These are phyloP conservation scores for Zosterops japonicus DNA, from an alignment of 2,113 vertebrate species.

Conservation along the genomic window DNA sequence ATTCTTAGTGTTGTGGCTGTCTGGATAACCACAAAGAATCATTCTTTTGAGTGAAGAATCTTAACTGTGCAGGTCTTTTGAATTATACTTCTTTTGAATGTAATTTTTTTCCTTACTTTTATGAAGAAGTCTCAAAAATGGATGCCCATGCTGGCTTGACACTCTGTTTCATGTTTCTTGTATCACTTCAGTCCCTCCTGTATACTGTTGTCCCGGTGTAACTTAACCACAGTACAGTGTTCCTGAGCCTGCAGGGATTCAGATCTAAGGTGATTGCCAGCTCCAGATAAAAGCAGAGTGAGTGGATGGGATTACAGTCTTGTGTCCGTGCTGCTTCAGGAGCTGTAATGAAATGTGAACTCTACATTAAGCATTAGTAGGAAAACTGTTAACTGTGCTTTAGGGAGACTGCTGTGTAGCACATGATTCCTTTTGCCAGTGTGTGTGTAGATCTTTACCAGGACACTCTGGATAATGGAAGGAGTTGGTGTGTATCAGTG, in stretches of 20 bases:
- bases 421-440: not conserved
- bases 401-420: not conserved
- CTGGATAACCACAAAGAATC: not conserved
- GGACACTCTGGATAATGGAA: not conserved
- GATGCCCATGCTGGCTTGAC: not conserved
- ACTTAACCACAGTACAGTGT: rapidly evolving
- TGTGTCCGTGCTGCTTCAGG: not conserved
- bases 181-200: not conserved
- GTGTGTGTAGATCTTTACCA: not conserved
- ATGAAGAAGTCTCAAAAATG: not conserved
- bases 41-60: not conserved
- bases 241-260: not conserved
- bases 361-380: not conserved
- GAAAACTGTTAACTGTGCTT: no score
- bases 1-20: not conserved
- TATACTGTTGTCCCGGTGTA: not conserved
- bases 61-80: not conserved
- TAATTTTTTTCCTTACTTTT: not conserved
- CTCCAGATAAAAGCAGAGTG: not conserved
- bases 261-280: not conserved
- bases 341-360: not conserved
- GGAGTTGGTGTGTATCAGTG: not conserved
- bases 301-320: not conserved
- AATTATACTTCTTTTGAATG: not conserved
- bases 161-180: not conserved